These are phyloP conservation scores for Yponomeuta cagnagella DNA, from an alignment of 2,888 invertebrate species.

Conservation along the genomic window DNA sequence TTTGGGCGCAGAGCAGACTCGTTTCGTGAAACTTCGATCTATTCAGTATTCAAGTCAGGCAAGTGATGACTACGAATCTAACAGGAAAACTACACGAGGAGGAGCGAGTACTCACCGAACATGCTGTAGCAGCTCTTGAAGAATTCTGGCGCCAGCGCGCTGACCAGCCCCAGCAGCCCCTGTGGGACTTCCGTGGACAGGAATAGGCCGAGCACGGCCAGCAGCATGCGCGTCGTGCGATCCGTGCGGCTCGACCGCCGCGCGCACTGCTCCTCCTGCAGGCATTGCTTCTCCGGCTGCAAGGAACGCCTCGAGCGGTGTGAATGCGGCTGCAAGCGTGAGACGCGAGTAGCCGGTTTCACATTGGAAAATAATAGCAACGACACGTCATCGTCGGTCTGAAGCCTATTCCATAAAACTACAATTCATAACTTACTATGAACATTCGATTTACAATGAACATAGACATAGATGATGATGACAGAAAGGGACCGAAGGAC, in stretches of 20 bases:
- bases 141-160: conserved; percentile 85
- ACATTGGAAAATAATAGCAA: not conserved
- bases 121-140: conserved; percentile 87
- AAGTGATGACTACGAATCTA: too few species aligned
- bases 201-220: conserved; percentile 90
- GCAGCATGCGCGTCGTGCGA: conserved; percentile 91
- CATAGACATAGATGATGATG: too few species aligned
- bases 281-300: conserved; percentile 63
- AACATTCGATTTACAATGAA: too few species aligned
- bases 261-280: conserved; percentile 55
- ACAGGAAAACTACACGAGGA: too few species aligned
- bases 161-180: conserved; percentile 87
- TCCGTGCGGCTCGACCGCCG: conserved; percentile 77
- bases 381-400: too few species aligned
- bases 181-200: conserved; percentile 94
- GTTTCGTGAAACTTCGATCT: too few species aligned
- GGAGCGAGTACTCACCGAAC: conserved; percentile 75
- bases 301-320: not conserved
- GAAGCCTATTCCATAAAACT: too few species aligned
- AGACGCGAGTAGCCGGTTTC: not conserved
- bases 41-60: too few species aligned
- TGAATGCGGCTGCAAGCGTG: not conserved
- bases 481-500: too few species aligned
- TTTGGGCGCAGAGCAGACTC: too few species aligned
- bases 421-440: too few species aligned